These are phyloP conservation scores for Dipus sagitta DNA, from an alignment of 2,797 vertebrate genomes.

Conservation along the genomic window DNA sequence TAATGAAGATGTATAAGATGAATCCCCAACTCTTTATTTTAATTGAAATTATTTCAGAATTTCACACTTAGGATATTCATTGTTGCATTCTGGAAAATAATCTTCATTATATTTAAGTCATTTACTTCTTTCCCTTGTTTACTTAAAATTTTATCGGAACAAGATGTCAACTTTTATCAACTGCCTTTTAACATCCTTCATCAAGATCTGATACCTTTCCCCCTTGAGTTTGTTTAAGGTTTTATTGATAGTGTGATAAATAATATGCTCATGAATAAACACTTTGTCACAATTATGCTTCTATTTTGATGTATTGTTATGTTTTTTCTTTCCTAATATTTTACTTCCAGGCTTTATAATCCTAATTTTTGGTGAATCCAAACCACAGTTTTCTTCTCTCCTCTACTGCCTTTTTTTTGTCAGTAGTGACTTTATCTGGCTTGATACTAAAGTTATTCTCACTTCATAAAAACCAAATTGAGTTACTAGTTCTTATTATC, in stretches of 20 bases:
- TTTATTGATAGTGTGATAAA: background rate
- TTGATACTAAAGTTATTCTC: conserved; percentile 15
- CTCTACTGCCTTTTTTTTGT: background rate
- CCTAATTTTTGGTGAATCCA: background rate
- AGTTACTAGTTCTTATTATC: background rate
- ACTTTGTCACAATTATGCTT: background rate
- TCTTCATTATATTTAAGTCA: conserved; percentile 18
- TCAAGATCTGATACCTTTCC: background rate
- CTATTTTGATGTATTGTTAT: background rate
- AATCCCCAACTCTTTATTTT: background rate
- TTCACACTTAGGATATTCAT: conserved; percentile 29
- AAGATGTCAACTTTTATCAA: conserved; percentile 1
- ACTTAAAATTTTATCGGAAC: conserved; percentile 5
- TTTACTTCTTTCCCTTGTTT: background rate
- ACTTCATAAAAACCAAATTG: conserved; percentile 41
- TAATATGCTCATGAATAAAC: conserved; percentile 29
- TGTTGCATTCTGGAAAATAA: background rate
- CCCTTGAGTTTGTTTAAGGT: background rate
- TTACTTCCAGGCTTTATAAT: conserved; percentile 6
- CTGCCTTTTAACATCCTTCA: background rate
- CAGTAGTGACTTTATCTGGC: background rate
- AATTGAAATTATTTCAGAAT: background rate
- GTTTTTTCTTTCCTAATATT: conserved; percentile 11
- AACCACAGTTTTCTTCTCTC: background rate
- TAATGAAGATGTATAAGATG: background rate